These are phyloP conservation scores for Melanotaenia duboulayi DNA, from an alignment of 2,113 vertebrate genomes.

Conservation along the genomic window DNA sequence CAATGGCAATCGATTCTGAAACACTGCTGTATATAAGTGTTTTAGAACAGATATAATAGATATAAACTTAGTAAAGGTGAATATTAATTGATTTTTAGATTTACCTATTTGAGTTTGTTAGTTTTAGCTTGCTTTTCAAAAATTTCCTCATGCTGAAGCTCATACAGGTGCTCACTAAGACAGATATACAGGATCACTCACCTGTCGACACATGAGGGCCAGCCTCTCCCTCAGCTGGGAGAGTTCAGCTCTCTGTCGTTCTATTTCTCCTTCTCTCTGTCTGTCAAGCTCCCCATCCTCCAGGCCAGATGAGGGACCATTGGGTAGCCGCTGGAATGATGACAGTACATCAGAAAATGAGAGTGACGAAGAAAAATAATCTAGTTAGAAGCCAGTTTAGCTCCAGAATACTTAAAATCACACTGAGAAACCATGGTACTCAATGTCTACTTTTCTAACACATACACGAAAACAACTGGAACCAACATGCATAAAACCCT, in stretches of 20 bases:
- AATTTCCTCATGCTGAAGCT: background rate
- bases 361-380: constrained; percentile 21
- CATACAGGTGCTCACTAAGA: background rate
- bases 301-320: constrained; percentile 85
- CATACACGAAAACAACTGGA: constrained; percentile 74
- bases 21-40: too few species aligned
- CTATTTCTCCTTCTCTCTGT: constrained; percentile 87
- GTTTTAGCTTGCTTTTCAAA: too few species aligned
- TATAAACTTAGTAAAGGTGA: too few species aligned
- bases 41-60: too few species aligned
- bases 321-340: constrained; percentile 84
- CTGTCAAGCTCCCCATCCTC: constrained; percentile 79
- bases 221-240: constrained; percentile 91
- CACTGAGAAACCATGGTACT: constrained; percentile 58
- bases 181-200: constrained; percentile 40
- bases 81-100: too few species aligned
- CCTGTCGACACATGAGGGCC: constrained; percentile 91
- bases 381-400: constrained; percentile 24
- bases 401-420: constrained; percentile 37
- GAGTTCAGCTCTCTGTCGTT: constrained; percentile 88
- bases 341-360: constrained; percentile 22
- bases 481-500: constrained; percentile 72
- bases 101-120: too few species aligned
- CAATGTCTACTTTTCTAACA: constrained; percentile 69
- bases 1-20: too few species aligned